phyloP scores from a whole-genome alignment of 2,888 invertebrate genomes.

The Agrochola lychnidis region DNA sequence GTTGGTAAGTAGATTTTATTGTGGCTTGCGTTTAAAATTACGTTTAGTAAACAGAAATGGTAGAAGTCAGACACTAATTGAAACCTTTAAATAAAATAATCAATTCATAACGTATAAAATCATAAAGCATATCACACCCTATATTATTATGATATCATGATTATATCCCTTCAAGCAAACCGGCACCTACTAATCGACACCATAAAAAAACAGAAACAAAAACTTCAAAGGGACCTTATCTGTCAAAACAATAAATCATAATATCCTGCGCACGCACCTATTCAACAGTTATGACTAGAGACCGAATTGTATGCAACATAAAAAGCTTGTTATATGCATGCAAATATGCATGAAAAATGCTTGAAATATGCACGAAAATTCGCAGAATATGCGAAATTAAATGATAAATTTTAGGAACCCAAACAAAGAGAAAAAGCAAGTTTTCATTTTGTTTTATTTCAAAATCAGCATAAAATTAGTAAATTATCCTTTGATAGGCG shows the following conservation, averaged over 20 bases:
- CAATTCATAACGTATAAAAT: neutral
- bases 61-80: neutral
- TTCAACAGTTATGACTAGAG: neutral
- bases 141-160: neutral
- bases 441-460: too few relatives aligned
- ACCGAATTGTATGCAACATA: too few relatives aligned
- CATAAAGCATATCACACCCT: neutral
- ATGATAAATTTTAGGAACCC: too few relatives aligned
- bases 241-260: conserved; percentile 27
- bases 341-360: too few relatives aligned
- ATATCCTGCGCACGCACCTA: conserved; percentile 16
- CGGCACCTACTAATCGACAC: neutral
- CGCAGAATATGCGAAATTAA: too few relatives aligned
- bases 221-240: neutral
- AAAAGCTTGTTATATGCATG: too few relatives aligned
- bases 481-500: too few relatives aligned
- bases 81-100: neutral
- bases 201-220: neutral
- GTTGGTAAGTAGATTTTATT: conserved; percentile 4
- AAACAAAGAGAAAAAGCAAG: too few relatives aligned
- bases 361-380: too few relatives aligned
- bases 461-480: too few relatives aligned
- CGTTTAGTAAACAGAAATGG: neutral
- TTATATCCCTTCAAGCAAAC: neutral
- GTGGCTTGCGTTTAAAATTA: neutral